phyloP scores from a whole-genome alignment of 1,140 invertebrate genomes.

The Aradophagus sp. region DNA sequence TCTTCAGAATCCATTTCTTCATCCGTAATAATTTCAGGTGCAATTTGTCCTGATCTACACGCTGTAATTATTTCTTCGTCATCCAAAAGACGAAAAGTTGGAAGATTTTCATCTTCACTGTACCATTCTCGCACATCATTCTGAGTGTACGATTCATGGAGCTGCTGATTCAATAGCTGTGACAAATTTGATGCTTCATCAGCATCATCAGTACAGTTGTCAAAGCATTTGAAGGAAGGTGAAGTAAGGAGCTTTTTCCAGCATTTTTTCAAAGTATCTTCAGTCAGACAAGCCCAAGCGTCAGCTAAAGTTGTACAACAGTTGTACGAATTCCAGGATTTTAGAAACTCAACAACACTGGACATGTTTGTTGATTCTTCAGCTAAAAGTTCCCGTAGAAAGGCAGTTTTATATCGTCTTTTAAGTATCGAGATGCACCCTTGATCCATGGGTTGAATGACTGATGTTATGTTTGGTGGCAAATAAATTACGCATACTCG shows the following conservation, averaged over 20 bases:
- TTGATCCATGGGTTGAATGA: no score
- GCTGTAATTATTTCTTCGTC: conserved; percentile 1
- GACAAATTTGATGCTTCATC: no score
- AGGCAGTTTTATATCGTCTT: conserved; percentile 8
- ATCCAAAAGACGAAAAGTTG: conserved; percentile 1
- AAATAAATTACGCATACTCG: conserved; percentile 3
- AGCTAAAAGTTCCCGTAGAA: conserved; percentile 5
- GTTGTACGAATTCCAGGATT: background rate
- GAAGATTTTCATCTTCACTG: background rate
- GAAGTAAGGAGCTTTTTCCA: no score
- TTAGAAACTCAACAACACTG: background rate
- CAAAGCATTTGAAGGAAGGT: no score
- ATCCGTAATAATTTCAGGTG: no score
- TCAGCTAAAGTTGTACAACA: no score
- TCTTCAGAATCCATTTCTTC: no score
- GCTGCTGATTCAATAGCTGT: background rate
- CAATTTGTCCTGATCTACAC: no score
- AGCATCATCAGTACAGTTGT: no score
- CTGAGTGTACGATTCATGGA: background rate
- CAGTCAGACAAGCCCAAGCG: background rate
- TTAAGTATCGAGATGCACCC: conserved; percentile 13
- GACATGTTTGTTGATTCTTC: no score
- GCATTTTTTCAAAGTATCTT: no score
- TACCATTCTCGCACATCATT: conserved; percentile 3
- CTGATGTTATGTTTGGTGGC: conserved; percentile 14